These are phyloP conservation scores for Danio kyathit DNA, from an alignment of 2,797 vertebrate genomes.

Conservation along the genomic window DNA sequence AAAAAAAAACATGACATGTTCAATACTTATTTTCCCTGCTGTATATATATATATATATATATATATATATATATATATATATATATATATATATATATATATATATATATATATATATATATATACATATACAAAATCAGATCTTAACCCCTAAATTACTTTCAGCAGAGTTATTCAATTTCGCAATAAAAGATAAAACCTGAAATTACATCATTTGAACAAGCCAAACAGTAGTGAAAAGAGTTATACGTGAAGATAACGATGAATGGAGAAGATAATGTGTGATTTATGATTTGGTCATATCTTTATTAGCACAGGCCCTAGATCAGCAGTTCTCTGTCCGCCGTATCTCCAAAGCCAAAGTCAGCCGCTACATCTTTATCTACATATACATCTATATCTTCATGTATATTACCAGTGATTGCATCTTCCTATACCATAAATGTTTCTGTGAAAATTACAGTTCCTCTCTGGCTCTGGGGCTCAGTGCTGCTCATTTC, in stretches of 20 bases:
- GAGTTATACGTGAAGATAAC: not conserved
- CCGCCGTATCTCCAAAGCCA: not conserved
- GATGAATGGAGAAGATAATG: not conserved
- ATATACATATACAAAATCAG: too few relatives aligned
- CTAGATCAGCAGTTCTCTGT: conserved; percentile 8
- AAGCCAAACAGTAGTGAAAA: conserved; percentile 20
- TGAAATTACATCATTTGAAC: not conserved
- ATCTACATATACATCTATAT: conserved; percentile 2
- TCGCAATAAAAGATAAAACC: not conserved
- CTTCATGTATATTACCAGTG: not conserved
- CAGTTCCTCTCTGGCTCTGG: not conserved
- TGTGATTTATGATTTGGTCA: not conserved
- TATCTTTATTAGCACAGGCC: conserved; percentile 19
- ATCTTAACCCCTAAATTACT: not conserved
- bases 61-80: too few relatives aligned
- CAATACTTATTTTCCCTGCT: too few relatives aligned
- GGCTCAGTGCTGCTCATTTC: not conserved
- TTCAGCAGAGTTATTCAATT: not conserved
- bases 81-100: too few relatives aligned
- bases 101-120: too few relatives aligned
- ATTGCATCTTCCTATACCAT: not conserved
- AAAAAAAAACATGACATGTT: too few relatives aligned
- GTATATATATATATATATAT: too few relatives aligned
- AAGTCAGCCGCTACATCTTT: not conserved
- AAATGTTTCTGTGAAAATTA: not conserved